Evolutionary conservation across 2,113 vertebrate genomes (phyloP).

Genomic region (Dendrocopos noguchii): DNA sequence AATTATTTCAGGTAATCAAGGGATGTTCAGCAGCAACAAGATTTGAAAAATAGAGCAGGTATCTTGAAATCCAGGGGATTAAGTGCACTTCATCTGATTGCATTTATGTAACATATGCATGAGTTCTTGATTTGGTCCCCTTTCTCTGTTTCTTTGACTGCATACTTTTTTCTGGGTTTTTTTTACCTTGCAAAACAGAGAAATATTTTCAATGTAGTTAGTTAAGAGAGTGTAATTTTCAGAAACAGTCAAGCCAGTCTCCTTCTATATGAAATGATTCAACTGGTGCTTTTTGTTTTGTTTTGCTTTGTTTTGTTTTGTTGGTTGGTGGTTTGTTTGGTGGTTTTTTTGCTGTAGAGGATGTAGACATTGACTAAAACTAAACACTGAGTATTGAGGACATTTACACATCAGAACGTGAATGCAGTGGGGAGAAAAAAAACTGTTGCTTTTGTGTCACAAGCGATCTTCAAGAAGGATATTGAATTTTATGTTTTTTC

Average conservation of each 20-base stretch:
- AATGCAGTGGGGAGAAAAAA: background rate
- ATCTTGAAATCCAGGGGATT: constrained; percentile 29
- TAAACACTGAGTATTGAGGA: background rate
- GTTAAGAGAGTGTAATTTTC: background rate
- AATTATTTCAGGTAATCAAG: constrained; percentile 20
- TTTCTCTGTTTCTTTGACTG: background rate
- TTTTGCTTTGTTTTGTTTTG: background rate
- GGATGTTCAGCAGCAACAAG: background rate
- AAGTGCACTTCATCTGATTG: constrained; percentile 40
- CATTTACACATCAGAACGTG: background rate
- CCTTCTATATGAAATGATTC: background rate
- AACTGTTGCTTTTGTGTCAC: background rate
- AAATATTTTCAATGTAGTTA: background rate
- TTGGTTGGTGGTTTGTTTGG: background rate
- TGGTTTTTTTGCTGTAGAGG: background rate
- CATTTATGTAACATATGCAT: constrained; percentile 39
- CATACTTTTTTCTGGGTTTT: too few relatives aligned
- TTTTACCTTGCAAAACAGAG: background rate
- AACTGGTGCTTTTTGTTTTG: background rate
- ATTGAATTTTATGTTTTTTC: background rate
- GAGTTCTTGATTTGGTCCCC: background rate
- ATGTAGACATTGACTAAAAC: background rate
- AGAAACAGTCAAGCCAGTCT: background rate
- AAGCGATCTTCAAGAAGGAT: background rate
- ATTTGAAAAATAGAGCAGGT: constrained; percentile 24